phyloP scores from a whole-genome alignment of 2,113 vertebrate species.

The Trichechus manatus region DNA sequence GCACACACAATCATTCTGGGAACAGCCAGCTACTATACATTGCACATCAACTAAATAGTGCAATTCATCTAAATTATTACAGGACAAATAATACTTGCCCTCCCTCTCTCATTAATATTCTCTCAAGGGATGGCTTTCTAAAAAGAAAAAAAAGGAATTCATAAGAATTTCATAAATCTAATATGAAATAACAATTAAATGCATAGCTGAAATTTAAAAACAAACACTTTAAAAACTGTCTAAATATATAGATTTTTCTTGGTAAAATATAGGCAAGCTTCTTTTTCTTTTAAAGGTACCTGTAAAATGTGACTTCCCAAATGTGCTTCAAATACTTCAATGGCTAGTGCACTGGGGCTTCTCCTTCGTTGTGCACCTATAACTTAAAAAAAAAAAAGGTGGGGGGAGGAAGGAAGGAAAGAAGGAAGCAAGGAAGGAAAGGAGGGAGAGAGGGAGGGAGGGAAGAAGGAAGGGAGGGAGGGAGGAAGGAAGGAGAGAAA shows the following conservation, averaged over 20 bases:
- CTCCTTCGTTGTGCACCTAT: conserved; percentile 97
- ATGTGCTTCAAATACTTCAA: conserved; percentile 98
- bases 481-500: conserved; percentile 85
- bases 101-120: conserved; percentile 83
- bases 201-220: conserved; percentile 49
- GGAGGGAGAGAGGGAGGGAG: conserved; percentile 81
- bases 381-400: conserved; percentile 90
- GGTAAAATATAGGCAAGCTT: conserved; percentile 64
- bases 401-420: conserved; percentile 75
- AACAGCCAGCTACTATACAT: conserved; percentile 78
- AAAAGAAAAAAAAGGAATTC: conserved; percentile 79
- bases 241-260: conserved; percentile 61
- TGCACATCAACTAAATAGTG: conserved; percentile 69
- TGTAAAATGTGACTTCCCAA: conserved; percentile 99
- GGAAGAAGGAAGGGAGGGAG: conserved; percentile 76
- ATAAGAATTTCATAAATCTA: conserved; percentile 68
- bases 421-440: conserved; percentile 82
- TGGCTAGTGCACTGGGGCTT: conserved; percentile 93
- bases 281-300: conserved; percentile 89
- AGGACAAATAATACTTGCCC: conserved; percentile 82
- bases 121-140: conserved; percentile 81
- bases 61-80: conserved; percentile 79
- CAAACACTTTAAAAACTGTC: neutral
- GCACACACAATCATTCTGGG: conserved; percentile 59
- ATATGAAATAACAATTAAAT: conserved; percentile 68